A percentile compares a stretch with the other conserved stretches of the same genome.
Evolutionary conservation across 2,888 invertebrate genomes (phyloP).

Genomic region (Andricus quercusramuli): DNA sequence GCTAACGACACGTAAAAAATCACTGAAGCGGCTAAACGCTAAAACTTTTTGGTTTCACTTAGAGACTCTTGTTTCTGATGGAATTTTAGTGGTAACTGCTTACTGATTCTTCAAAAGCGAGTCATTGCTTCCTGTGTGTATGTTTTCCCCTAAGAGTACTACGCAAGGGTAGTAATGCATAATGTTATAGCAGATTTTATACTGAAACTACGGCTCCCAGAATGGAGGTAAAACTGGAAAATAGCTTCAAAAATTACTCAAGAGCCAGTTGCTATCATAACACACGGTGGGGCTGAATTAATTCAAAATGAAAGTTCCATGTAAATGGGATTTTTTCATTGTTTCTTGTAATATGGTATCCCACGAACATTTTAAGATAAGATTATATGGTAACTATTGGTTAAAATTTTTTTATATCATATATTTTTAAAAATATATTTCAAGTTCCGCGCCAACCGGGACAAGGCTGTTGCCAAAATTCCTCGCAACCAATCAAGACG

Average conservation of each 20-base stretch:
- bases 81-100: conserved; percentile 15
- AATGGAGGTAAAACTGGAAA: conserved; percentile 2
- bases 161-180: conserved; percentile 14
- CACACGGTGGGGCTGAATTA: no score
- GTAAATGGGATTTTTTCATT: no score
- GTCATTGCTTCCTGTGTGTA: not conserved
- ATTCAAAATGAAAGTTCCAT: no score
- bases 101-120: conserved; percentile 19
- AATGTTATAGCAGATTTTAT: conserved; percentile 21
- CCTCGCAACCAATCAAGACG: no score
- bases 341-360: no score
- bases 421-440: no score
- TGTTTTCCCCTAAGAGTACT: conserved; percentile 8
- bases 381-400: no score
- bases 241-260: conserved; percentile 8
- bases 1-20: conserved; percentile 38
- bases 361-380: no score
- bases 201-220: conserved; percentile 20
- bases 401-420: no score
- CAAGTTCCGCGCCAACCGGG: no score
- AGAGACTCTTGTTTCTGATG: not conserved
- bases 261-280: conserved; percentile 22
- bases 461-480: no score
- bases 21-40: conserved; percentile 35
- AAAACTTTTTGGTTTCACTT: conserved; percentile 14